A percentile compares a stretch with the other conserved stretches of the same genome.
Evolutionary conservation across 2,113 vertebrate genomes (phyloP).

Genomic region (Ginglymostoma cirratum): DNA sequence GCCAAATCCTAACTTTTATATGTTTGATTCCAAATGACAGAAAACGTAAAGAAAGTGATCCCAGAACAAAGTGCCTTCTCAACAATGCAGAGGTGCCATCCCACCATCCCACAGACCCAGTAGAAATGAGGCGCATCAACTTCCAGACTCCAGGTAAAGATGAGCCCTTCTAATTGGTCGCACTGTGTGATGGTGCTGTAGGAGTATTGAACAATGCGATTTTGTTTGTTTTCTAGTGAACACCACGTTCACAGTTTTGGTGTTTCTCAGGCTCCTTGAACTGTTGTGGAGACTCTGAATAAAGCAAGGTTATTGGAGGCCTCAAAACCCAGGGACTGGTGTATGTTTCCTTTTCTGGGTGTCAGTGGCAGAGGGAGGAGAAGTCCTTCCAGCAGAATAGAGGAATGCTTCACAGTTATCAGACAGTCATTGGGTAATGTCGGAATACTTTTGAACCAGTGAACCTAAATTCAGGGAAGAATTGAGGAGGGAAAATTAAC

Average conservation of each 20-base stretch:
- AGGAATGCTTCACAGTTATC: not conserved
- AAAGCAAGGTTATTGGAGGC: not conserved
- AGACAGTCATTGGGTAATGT: not conserved
- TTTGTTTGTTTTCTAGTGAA: not conserved
- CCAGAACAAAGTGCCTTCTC: slow-evolving; percentile 83
- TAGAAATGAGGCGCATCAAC: slow-evolving; percentile 96
- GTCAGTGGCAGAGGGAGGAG: not conserved
- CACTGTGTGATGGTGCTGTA: not conserved
- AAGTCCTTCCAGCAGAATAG: not conserved
- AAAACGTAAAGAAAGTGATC: slow-evolving; percentile 90
- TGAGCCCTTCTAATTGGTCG: not conserved
- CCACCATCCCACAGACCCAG: slow-evolving; percentile 91
- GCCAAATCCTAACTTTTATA: not conserved
- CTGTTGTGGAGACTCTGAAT: not conserved
- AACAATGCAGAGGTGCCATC: slow-evolving; percentile 88
- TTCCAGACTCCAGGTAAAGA: slow-evolving; percentile 90
- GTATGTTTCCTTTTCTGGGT: not conserved
- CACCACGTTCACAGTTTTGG: not conserved
- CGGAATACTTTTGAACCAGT: not conserved
- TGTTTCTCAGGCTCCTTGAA: not conserved
- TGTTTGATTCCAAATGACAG: slow-evolving; percentile 51
- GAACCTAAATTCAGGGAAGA: not conserved
- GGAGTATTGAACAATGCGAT: not conserved
- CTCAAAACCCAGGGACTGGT: not conserved
- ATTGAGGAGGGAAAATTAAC: not conserved